These are phyloP conservation scores for Apeira syringaria DNA, from an alignment of 2,888 invertebrate genomes.

Conservation along the genomic window DNA sequence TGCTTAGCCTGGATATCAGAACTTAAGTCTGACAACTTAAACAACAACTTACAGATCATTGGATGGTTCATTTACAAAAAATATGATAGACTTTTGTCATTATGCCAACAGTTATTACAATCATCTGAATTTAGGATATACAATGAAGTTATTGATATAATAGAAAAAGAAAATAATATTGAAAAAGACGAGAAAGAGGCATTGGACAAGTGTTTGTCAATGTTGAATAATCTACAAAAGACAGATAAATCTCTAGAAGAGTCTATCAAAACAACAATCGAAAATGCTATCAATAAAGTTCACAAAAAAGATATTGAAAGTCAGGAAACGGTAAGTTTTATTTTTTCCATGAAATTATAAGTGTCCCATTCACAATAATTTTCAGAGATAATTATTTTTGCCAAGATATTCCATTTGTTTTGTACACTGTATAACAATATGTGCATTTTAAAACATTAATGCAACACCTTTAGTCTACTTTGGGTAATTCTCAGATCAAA, in stretches of 20 bases:
- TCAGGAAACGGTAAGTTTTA: constrained; percentile 84
- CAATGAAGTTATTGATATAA: constrained; percentile 53
- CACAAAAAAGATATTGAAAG: constrained; percentile 83
- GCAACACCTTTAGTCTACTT: too few species aligned
- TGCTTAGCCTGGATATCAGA: constrained; percentile 87
- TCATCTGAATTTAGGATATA: constrained; percentile 50
- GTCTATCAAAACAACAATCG: constrained; percentile 74
- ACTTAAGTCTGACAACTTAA: constrained; percentile 70
- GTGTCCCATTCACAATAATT: too few species aligned
- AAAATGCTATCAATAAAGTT: constrained; percentile 79
- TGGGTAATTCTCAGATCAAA: too few species aligned
- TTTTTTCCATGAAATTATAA: too few species aligned
- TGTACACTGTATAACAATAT: too few species aligned
- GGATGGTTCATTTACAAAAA: constrained; percentile 88
- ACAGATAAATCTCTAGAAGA: constrained; percentile 61
- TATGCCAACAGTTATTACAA: constrained; percentile 48
- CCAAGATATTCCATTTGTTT: too few species aligned
- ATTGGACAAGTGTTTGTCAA: constrained; percentile 47
- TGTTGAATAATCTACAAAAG: constrained; percentile 40
- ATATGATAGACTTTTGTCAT: constrained; percentile 72
- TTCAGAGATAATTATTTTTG: too few species aligned
- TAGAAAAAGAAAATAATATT: constrained; percentile 45
- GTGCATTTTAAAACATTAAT: too few species aligned
- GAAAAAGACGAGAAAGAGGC: constrained; percentile 41
- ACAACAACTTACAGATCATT: constrained; percentile 84